These are phyloP conservation scores for Papilio xuthus DNA, from an alignment of 1,140 invertebrate species.

Conservation along the genomic window DNA sequence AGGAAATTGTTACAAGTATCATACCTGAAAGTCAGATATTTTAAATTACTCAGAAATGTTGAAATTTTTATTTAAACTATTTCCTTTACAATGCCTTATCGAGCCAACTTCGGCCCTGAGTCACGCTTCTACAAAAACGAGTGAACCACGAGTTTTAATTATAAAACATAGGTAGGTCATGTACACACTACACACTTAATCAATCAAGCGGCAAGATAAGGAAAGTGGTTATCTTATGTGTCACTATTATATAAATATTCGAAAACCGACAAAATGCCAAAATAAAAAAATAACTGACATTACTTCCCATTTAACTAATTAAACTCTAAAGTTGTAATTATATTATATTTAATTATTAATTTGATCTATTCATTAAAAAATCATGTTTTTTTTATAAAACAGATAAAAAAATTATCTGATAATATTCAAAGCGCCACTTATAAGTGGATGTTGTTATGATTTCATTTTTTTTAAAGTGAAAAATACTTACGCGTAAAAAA, in stretches of 20 bases:
- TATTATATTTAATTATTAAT: not conserved
- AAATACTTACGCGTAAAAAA: too few relatives aligned
- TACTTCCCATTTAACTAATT: not conserved
- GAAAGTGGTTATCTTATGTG: not conserved
- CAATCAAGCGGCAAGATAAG: slow-evolving; percentile 25
- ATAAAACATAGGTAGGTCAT: slow-evolving; percentile 29
- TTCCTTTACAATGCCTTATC: not conserved
- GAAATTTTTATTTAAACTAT: not conserved
- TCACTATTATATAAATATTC: slow-evolving; percentile 1
- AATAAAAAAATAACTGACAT: not conserved
- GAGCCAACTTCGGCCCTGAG: not conserved
- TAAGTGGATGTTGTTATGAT: not conserved
- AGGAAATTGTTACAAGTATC: too few relatives aligned
- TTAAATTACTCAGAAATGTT: not conserved
- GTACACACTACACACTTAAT: slow-evolving; percentile 12
- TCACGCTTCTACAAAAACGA: not conserved
- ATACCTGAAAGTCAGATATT: too few relatives aligned
- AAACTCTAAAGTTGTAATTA: not conserved
- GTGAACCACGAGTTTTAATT: not conserved
- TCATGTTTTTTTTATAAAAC: not conserved
- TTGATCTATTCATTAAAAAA: not conserved
- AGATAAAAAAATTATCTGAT: not conserved
- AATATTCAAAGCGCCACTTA: not conserved
- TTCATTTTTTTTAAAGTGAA: not conserved
- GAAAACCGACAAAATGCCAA: not conserved